Conservation (phyloP, 2,113 vertebrate species). For the Pachycephala philippinensis region DNA sequence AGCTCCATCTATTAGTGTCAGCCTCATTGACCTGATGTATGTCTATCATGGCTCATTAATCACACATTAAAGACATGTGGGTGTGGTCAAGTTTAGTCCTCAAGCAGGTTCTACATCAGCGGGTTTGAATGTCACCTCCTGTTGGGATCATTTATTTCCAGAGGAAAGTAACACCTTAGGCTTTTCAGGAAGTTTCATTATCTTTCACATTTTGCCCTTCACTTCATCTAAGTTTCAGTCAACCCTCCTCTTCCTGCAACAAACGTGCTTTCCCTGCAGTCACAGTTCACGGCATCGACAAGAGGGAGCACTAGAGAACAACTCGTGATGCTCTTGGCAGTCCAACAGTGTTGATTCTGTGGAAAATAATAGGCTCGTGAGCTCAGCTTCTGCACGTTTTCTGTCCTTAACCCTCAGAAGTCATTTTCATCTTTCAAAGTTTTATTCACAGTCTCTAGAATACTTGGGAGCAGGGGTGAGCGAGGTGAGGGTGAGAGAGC, state of each 20-base stretch:
- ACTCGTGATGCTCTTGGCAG: not conserved
- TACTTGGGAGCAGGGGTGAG: rapidly evolving
- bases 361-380: not conserved
- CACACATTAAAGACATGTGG: not conserved
- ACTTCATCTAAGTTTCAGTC: not conserved
- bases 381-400: not conserved
- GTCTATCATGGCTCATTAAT: not conserved
- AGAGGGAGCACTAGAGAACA: not conserved
- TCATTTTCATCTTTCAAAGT: not conserved
- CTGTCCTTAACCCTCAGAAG: not conserved
- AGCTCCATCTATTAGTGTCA: not conserved
- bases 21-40: not conserved
- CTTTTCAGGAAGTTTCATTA: not conserved
- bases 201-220: not conserved
- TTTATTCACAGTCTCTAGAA: not conserved
- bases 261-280: not conserved
- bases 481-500: not conserved
- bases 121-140: not conserved
- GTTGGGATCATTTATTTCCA: not conserved
- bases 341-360: not conserved
- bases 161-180: not conserved
- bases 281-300: not conserved
- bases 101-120: not conserved
- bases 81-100: not conserved
- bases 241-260: not conserved